Base-by-base conservation (phyloP, 2,797 vertebrate genomes). In the Limosa lapponica region DNA sequence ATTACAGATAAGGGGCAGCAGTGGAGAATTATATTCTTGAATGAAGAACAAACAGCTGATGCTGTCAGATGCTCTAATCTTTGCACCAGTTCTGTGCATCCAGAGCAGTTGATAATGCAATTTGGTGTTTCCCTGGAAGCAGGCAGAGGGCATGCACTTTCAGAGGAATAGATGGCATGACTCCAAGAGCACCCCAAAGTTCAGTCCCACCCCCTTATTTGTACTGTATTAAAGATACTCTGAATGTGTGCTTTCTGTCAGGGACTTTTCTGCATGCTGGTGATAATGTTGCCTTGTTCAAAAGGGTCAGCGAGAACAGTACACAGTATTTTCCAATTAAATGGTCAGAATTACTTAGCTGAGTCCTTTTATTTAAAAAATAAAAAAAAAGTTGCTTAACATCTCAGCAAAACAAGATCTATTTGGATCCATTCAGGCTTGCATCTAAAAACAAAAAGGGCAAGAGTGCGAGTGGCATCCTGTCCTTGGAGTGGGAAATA, bases 241-340 rank as follows among this genome's bases (percentile, higher is more conserved):
- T 89, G 82, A 93, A 92, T 84, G 72, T 85, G 83, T 66, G 83
- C 59, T 94, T 78, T 95, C 86, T 92, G 55, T 39, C 86, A 83
- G 81, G 30, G 86, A 88, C 41, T 79, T 88, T 79, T 86, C 91
- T 95, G 91, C 78, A 16, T 10, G 51, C 74, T 86, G 82, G 5
- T 88, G 88, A 96, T 93, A 97, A 97, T 88, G 78, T 64, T 79
- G 87, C 93, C 84, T 94, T 95, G 93, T 96, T 96, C 82, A 41
- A 66, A 92, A 22, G 36, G 91, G 78, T 93, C 94, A 97, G 79
- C 36, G 62, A 90, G 88, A 92, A 46, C 91, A 92, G 78, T 61
- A 41, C 81, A 86, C 69, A 81, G 79, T 82, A 87, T 90, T 95
- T 95, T 88, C 62, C 58, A 81, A 79, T 86, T 70, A 81, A 95